Percentiles rank a stretch among this genome's conserved stretches.
These are phyloP conservation scores for Mythimna ferrago DNA, from an alignment of 2,888 invertebrate genomes.

Conservation along the genomic window DNA sequence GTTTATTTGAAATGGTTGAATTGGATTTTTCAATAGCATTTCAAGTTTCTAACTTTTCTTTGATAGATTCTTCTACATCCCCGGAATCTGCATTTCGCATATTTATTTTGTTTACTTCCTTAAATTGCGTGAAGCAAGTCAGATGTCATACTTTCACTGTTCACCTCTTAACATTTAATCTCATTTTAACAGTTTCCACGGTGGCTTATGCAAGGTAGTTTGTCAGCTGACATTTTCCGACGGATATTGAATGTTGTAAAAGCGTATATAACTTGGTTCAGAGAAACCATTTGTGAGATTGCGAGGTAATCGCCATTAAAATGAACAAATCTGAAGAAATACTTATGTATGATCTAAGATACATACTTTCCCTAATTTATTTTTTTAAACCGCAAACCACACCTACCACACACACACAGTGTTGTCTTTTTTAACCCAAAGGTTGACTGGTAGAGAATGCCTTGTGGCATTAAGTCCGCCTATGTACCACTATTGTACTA, in stretches of 20 bases:
- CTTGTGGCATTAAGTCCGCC: no score
- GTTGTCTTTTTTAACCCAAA: no score
- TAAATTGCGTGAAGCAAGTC: conserved; percentile 28
- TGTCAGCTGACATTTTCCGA: conserved; percentile 45
- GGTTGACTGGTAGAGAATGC: no score
- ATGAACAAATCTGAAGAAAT: neutral
- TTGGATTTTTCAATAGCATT: neutral
- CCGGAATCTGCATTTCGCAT: neutral
- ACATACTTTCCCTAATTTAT: no score
- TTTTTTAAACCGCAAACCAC: no score
- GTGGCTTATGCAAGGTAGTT: conserved; percentile 39
- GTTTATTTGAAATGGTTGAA: no score
- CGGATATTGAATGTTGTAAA: conserved; percentile 38
- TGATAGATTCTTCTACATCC: neutral
- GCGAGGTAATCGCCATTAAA: neutral
- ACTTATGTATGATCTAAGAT: no score
- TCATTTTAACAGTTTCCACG: conserved; percentile 52
- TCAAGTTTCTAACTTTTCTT: neutral
- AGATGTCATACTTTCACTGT: conserved; percentile 35
- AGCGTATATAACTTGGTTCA: conserved; percentile 34
- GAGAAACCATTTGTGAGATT: conserved; percentile 25
- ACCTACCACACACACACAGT: no score
- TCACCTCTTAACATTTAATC: conserved; percentile 51
- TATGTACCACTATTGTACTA: no score
- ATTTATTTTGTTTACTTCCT: conserved; percentile 9